These are phyloP conservation scores for Drosophila ananassae DNA, from an alignment of 1,140 invertebrate species.

Conservation along the genomic window DNA sequence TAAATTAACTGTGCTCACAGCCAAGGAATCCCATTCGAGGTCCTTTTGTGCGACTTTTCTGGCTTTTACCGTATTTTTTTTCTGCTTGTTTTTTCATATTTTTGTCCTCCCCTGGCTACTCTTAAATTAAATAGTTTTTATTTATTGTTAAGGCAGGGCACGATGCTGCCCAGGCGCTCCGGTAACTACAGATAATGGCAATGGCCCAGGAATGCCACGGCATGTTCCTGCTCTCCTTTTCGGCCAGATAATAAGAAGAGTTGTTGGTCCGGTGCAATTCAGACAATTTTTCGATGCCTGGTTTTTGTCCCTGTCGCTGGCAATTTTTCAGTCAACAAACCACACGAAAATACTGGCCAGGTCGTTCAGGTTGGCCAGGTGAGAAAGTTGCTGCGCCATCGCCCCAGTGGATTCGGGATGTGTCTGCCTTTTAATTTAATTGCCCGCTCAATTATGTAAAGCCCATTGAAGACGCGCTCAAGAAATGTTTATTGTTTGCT, in stretches of 20 bases:
- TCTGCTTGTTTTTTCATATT: slow-evolving; percentile 60
- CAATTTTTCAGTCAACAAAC: slow-evolving; percentile 61
- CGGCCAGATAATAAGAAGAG: slow-evolving; percentile 23
- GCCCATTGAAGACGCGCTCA: slow-evolving; percentile 56
- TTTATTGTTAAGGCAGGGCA: slow-evolving; percentile 69
- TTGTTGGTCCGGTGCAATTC: slow-evolving; percentile 26
- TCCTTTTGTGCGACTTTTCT: slow-evolving; percentile 19
- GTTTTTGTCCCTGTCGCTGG: slow-evolving; percentile 31
- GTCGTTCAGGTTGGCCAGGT: slow-evolving; percentile 11
- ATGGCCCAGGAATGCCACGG: slow-evolving; percentile 31
- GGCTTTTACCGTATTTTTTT: slow-evolving; percentile 38
- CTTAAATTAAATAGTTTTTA: slow-evolving; percentile 82
- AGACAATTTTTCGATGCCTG: slow-evolving; percentile 33
- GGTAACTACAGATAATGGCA: slow-evolving; percentile 65
- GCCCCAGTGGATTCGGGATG: slow-evolving; percentile 24
- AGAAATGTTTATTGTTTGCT: slow-evolving; percentile 77
- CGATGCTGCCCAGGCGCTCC: slow-evolving; percentile 16
- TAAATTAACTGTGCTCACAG: slow-evolving; percentile 69
- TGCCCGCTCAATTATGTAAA: slow-evolving; percentile 78
- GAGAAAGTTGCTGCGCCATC: slow-evolving; percentile 4
- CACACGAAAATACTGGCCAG: slow-evolving; percentile 11
- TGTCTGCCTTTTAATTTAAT: slow-evolving; percentile 67
- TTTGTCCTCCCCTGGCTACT: slow-evolving; percentile 38
- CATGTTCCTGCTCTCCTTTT: slow-evolving; percentile 34
- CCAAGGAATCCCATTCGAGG: slow-evolving; percentile 21